A percentile compares a stretch with the other conserved stretches of the same genome.
Conservation (phyloP, 64 coral and sea anemone species). For the Porites lutea region DNA sequence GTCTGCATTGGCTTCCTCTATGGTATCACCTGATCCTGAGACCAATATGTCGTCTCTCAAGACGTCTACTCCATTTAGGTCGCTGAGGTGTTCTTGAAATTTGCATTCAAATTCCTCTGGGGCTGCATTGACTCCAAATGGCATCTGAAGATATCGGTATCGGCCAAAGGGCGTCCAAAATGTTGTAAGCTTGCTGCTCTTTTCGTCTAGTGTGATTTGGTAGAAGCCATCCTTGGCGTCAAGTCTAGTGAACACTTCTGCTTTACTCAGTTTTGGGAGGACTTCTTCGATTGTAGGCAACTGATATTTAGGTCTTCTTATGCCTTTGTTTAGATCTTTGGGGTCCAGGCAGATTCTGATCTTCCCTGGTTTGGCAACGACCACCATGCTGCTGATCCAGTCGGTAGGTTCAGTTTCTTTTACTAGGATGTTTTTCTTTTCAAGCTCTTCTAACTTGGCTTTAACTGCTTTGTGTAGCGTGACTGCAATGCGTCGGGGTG, state of each 20-base stretch:
- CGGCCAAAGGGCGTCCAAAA: constrained; percentile 52
- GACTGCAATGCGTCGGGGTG: constrained; percentile 11
- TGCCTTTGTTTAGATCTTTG: constrained; percentile 51
- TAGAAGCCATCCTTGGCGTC: constrained; percentile 71
- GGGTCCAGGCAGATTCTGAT: constrained; percentile 65
- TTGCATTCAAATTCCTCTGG: constrained; percentile 67
- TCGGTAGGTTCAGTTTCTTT: constrained; percentile 31
- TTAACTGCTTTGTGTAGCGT: constrained; percentile 26
- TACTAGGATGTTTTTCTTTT: background rate
- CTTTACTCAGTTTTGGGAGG: constrained; percentile 55
- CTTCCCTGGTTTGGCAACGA: constrained; percentile 54
- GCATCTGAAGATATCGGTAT: constrained; percentile 64
- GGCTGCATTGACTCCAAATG: constrained; percentile 57
- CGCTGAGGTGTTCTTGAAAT: constrained; percentile 26
- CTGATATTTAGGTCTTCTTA: constrained; percentile 50
- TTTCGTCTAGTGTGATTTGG: constrained; percentile 49
- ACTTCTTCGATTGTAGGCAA: constrained; percentile 53
- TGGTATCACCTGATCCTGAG: constrained; percentile 47
- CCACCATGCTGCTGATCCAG: constrained; percentile 47
- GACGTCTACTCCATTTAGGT: constrained; percentile 54
- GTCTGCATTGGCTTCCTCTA: constrained; percentile 40
- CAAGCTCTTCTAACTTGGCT: constrained; percentile 4
- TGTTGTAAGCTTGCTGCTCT: constrained; percentile 45
- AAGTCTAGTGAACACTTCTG: constrained; percentile 55
- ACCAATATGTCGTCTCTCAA: constrained; percentile 55